Conservation (phyloP, 2,797 vertebrate genomes). For the Lithobates sylvaticus region DNA sequence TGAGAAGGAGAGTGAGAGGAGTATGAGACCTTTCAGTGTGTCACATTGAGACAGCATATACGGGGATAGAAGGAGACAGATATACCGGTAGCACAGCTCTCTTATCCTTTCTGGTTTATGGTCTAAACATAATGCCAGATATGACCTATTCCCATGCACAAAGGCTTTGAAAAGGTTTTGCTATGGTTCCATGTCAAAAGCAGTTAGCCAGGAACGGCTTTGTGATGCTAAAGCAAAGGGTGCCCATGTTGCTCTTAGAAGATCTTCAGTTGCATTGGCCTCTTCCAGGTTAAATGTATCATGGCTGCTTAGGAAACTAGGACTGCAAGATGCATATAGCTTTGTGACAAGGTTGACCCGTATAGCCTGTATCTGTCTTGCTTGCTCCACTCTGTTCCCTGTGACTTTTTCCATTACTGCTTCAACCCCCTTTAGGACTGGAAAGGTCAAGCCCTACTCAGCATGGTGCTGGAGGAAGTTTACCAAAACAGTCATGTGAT, state of each 20-base stretch:
- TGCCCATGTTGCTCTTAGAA: constrained; percentile 76
- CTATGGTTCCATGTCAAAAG: constrained; percentile 79
- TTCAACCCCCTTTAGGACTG: constrained; percentile 79
- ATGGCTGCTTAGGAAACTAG: constrained; percentile 64
- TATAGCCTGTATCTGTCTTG: constrained; percentile 56
- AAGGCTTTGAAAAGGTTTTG: constrained; percentile 66
- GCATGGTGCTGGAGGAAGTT: constrained; percentile 83
- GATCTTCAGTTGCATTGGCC: constrained; percentile 68
- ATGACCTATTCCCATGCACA: constrained; percentile 70
- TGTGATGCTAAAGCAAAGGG: constrained; percentile 77
- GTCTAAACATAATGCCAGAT: constrained; percentile 67
- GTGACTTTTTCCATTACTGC: constrained; percentile 69
- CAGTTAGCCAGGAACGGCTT: constrained; percentile 75
- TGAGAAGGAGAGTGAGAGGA: constrained; percentile 71
- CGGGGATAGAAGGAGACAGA: constrained; percentile 77
- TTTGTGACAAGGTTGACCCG: constrained; percentile 74
- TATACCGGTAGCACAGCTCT: constrained; percentile 67
- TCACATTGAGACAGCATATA: constrained; percentile 60
- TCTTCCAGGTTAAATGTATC: constrained; percentile 81
- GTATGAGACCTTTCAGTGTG: constrained; percentile 79
- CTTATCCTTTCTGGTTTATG: constrained; percentile 69
- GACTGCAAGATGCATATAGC: constrained; percentile 69
- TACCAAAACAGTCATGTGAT: constrained; percentile 87
- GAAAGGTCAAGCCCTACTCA: constrained; percentile 86
- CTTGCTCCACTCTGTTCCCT: constrained; percentile 64